Evolutionary conservation across 2,888 invertebrate genomes (phyloP).

Genomic region (Drosophila tanythrix): DNA sequence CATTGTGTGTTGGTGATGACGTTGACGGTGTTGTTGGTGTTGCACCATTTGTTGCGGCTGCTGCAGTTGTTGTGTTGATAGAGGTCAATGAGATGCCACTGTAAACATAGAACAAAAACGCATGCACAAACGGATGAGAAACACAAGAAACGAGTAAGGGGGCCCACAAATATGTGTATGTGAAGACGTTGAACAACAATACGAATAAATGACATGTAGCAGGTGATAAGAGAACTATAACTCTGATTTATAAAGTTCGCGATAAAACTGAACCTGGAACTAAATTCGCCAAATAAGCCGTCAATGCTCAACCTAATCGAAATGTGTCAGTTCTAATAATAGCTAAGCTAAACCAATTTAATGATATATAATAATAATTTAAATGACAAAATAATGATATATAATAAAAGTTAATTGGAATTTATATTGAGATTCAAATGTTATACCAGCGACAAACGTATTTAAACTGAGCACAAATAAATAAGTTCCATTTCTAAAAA

Average conservation of each 20-base stretch:
- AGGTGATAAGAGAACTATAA: not conserved
- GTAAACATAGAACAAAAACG: conserved; percentile 46
- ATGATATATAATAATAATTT: not conserved
- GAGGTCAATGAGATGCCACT: conserved; percentile 75
- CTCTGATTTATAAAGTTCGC: not conserved
- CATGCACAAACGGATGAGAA: conserved; percentile 30
- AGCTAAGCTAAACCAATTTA: not conserved
- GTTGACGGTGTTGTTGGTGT: conserved; percentile 43
- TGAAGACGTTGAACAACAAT: not conserved
- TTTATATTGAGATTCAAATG: not conserved
- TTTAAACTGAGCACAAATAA: not conserved
- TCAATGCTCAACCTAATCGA: not conserved
- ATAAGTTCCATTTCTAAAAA: conserved; percentile 20
- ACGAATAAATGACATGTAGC: not conserved
- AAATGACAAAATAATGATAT: not conserved
- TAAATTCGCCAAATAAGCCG: not conserved
- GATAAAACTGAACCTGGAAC: not conserved
- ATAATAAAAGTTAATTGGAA: not conserved
- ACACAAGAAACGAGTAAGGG: not conserved
- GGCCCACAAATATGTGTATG: not conserved
- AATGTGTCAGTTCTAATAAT: not conserved
- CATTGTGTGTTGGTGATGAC: conserved; percentile 63
- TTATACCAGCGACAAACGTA: not conserved
- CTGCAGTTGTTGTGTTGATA: conserved; percentile 35
- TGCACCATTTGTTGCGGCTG: conserved; percentile 25